Conservation (phyloP, 1,140 invertebrate genomes). For the Trichonephila inaurata region DNA sequence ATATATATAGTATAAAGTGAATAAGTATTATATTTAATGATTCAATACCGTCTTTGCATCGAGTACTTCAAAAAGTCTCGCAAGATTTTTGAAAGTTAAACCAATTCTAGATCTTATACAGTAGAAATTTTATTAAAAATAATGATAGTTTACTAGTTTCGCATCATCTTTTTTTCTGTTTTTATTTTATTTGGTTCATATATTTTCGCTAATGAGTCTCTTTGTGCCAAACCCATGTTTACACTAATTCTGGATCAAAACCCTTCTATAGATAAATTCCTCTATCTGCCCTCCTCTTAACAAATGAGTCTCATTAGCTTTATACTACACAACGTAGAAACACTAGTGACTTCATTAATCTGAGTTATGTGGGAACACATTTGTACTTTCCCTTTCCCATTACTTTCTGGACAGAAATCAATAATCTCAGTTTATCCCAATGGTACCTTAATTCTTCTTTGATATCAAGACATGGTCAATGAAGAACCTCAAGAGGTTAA, state of each 20-base stretch:
- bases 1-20: too few relatives aligned
- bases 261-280: too few relatives aligned
- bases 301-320: slow-evolving; percentile 62
- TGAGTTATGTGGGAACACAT: slow-evolving; percentile 62
- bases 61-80: too few relatives aligned
- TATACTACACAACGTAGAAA: slow-evolving; percentile 35
- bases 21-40: too few relatives aligned
- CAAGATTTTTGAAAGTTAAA: too few relatives aligned
- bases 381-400: slow-evolving; percentile 40
- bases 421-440: slow-evolving; percentile 32
- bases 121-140: too few relatives aligned
- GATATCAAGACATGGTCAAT: slow-evolving; percentile 10
- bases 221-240: background rate
- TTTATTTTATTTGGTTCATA: too few relatives aligned
- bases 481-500: background rate
- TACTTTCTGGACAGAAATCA: slow-evolving; percentile 24
- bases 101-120: too few relatives aligned
- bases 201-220: too few relatives aligned
- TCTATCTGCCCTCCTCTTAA: background rate
- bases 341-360: slow-evolving; percentile 69
- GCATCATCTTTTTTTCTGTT: too few relatives aligned
- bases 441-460: slow-evolving; percentile 16
- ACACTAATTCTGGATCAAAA: background rate
- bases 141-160: too few relatives aligned
- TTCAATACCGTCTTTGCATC: too few relatives aligned